Evolutionary conservation across 2,888 invertebrate genomes (phyloP).

Genomic region (Bellardia bayeri): DNA sequence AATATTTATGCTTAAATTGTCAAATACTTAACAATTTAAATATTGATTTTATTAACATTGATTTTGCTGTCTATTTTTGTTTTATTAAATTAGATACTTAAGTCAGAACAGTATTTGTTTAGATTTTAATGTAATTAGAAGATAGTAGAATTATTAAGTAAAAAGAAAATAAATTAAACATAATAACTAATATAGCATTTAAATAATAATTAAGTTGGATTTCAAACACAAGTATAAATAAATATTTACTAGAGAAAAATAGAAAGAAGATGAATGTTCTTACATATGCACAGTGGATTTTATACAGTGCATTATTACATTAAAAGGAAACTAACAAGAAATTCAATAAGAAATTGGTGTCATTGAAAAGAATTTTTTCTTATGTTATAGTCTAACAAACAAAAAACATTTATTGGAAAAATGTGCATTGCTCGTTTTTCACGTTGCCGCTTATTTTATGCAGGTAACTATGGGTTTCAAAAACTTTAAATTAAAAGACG

Average conservation of each 20-base stretch:
- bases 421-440: too few species aligned
- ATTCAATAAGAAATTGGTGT: too few species aligned
- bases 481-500: too few species aligned
- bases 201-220: neutral
- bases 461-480: too few species aligned
- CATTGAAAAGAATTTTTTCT: too few species aligned
- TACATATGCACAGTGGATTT: too few species aligned
- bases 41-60: constrained; percentile 41
- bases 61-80: neutral
- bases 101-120: neutral
- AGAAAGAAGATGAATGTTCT: too few species aligned
- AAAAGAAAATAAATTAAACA: neutral
- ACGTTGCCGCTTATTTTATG: too few species aligned
- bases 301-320: too few species aligned
- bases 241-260: neutral
- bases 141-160: neutral
- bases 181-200: neutral
- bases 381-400: too few species aligned
- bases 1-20: constrained; percentile 57
- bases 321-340: too few species aligned
- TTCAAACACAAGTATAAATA: neutral
- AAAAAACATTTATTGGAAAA: too few species aligned
- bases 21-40: constrained; percentile 39
- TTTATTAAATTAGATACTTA: neutral
- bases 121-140: neutral